phyloP scores from a whole-genome alignment of 1,140 invertebrate species.

The Helicoverpa zea region DNA sequence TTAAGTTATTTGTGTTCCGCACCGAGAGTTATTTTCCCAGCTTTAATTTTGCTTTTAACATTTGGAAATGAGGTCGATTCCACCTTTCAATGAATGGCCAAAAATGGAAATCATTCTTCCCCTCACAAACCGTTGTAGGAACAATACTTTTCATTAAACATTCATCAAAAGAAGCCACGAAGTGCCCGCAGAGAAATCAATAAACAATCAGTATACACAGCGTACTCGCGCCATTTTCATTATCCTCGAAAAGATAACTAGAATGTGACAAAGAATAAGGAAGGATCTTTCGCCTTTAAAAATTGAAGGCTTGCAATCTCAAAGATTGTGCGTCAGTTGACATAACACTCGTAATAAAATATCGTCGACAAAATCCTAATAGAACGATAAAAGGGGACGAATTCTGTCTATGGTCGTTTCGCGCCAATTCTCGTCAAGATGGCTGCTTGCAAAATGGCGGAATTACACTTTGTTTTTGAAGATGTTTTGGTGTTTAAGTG shows the following conservation, averaged over 20 bases:
- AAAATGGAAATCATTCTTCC: not conserved
- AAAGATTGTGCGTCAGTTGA: conserved; percentile 8
- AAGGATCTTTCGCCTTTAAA: conserved; percentile 29
- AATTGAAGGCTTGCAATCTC: conserved; percentile 11
- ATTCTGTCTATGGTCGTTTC: conserved; percentile 41
- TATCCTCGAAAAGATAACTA: conserved; percentile 28
- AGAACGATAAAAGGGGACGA: conserved; percentile 44
- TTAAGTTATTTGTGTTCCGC: not conserved
- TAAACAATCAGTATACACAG: not conserved
- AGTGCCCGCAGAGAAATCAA: not conserved
- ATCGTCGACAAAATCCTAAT: conserved; percentile 46
- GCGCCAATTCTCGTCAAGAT: conserved; percentile 41
- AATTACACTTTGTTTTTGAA: conserved; percentile 2
- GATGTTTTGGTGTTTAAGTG: not conserved
- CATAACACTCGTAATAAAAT: conserved; percentile 45
- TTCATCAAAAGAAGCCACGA: not conserved
- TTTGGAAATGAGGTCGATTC: too few species aligned
- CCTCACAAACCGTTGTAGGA: not conserved
- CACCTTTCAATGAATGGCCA: too few species aligned
- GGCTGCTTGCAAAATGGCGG: conserved; percentile 39
- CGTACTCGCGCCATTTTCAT: conserved; percentile 10
- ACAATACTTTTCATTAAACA: not conserved
- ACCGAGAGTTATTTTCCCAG: too few species aligned
- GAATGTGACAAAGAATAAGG: conserved; percentile 16
- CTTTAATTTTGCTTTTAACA: too few species aligned